Conservation (phyloP, 2,888 invertebrate genomes). For the Microdon myrmicae region DNA sequence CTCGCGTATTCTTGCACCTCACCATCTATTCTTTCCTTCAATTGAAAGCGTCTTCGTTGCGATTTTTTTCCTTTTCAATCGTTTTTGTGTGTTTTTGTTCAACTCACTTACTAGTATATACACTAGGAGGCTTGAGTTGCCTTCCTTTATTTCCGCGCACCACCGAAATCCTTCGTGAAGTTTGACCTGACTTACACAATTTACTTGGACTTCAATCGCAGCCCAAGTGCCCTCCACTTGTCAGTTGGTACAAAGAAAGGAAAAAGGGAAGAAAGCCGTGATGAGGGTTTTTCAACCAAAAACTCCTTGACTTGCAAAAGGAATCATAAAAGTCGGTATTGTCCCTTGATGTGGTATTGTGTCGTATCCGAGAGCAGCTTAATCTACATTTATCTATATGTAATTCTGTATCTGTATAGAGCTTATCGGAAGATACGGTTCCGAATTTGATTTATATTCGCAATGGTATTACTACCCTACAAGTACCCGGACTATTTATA, state of each 20-base stretch:
- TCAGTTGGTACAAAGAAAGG: no score
- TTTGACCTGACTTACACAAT: constrained; percentile 22
- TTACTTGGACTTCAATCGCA: background rate
- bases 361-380: constrained; percentile 11
- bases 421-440: constrained; percentile 21
- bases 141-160: background rate
- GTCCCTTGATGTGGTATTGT: constrained; percentile 6
- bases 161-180: constrained; percentile 7
- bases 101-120: constrained; percentile 13
- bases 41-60: no score
- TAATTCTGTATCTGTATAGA: no score
- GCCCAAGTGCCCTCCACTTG: constrained; percentile 15
- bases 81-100: constrained; percentile 1
- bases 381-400: no score
- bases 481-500: constrained; percentile 17
- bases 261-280: background rate
- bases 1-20: constrained; percentile 8
- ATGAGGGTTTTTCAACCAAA: constrained; percentile 8
- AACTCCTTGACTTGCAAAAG: background rate
- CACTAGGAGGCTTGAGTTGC: background rate
- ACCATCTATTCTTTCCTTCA: constrained; percentile 2
- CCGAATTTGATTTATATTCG: constrained; percentile 44
- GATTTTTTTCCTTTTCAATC: no score
- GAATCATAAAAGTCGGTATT: constrained; percentile 19
- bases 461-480: constrained; percentile 15